Base-by-base conservation (phyloP, 1,140 invertebrate genomes). In the Acromyrmex echinatior region DNA sequence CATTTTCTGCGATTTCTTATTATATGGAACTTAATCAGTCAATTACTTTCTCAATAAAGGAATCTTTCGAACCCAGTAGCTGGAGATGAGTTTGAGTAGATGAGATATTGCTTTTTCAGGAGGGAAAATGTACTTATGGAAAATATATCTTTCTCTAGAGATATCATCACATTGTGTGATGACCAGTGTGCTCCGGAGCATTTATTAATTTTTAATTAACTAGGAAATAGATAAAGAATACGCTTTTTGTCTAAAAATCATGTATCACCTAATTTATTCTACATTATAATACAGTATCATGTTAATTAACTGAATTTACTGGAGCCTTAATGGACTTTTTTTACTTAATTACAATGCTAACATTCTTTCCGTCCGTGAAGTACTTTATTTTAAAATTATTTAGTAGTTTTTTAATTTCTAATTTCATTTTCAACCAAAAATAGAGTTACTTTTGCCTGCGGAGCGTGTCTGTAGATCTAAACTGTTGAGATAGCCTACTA, bases 21-120 rank as follows among this genome's bases (percentile, higher is more conserved):
- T 31, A 65, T 28, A 28, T 62, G 39, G 51, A 70, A 81, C 51
- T 70, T 78, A 84, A 84, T 84, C 60, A 86, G 28, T 86, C 70
- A 28, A 79, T 79, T 86, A 79, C 78, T 66, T 58, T 65, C 31
- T 49, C 62, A 25, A 49, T 31, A 86, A 45, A 51, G 62, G 5
- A 77, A 85, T 77, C 25, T 18, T 28, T 84, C 39, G 70, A n/a
- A 14, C 28, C 39, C 16, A 74, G 10, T 21, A 74, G 53, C 49
- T 21, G 4, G 28, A 21, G 25, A 65, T 85, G n/a, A 77, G 45
- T 18, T 39, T 28, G 58, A 28, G 10, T 56, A 18, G 53, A 73
- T 60, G 51, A 82, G 53, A 82, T 73, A 82, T 82, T 73, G 28
- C 14, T 35, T 82, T 60, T 58, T 25, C 25, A 21, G 35, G 21